Conservation (phyloP, 2,888 invertebrate species). For the Agriopis marginaria region DNA sequence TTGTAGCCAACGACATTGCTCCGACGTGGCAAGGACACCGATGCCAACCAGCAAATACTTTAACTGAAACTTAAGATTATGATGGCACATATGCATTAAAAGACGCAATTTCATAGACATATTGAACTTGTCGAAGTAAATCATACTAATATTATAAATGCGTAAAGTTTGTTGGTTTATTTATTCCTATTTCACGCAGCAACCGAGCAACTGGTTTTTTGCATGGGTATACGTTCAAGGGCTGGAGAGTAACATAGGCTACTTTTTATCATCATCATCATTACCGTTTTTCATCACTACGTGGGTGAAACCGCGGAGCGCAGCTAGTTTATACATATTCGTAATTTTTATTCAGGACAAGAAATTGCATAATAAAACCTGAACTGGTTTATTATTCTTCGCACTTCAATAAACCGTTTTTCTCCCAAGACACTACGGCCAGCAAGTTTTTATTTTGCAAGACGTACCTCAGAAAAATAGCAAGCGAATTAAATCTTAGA, state of each 20-base stretch:
- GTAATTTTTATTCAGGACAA: constrained; percentile 43
- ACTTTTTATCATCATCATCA: too few species aligned
- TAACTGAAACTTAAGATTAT: constrained; percentile 44
- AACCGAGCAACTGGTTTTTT: too few species aligned
- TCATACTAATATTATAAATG: too few species aligned
- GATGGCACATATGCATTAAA: constrained; percentile 45
- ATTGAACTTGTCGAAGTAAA: constrained; percentile 46
- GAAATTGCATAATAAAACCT: constrained; percentile 61
- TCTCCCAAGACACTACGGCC: constrained; percentile 47
- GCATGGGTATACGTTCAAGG: too few species aligned
- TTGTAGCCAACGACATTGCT: constrained; percentile 64
- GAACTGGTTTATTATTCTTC: constrained; percentile 59
- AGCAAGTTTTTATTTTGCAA: constrained; percentile 47
- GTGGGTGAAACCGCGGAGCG: too few species aligned
- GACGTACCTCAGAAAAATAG: constrained; percentile 18
- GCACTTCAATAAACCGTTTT: constrained; percentile 55
- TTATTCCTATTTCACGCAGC: too few species aligned
- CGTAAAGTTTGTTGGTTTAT: too few species aligned
- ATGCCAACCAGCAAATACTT: constrained; percentile 56
- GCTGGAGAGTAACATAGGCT: too few species aligned
- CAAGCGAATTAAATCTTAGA: constrained; percentile 25
- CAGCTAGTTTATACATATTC: constrained; percentile 26
- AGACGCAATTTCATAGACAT: constrained; percentile 46
- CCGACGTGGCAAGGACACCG: constrained; percentile 68
- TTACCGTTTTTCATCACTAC: too few species aligned